Evolutionary conservation across 2,797 vertebrate genomes (phyloP), one percentile per base, ranked within the genome.

Genomic region (Numenius phaeopus): DNA sequence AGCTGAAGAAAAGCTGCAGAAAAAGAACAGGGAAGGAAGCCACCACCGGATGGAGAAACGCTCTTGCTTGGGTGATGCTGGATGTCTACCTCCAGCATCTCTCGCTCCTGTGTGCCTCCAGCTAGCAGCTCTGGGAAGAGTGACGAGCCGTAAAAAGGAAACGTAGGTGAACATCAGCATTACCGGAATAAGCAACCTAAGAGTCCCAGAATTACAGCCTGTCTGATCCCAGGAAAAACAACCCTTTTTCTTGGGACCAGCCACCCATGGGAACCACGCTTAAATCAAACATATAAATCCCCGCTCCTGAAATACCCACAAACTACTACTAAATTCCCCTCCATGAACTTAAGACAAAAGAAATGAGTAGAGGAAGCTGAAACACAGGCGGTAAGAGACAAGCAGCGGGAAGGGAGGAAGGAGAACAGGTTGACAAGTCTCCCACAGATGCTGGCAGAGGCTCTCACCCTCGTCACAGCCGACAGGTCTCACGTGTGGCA

Each of bases 41-140:
- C 23, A 40, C 14, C 32, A 49, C 5, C 4, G 4, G 12, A 6
- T 0, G 2, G 47, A 55, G 27, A 42, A 83, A 59, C 0, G 0
- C 11, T 75, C 10, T 47, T 39, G 32, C 11, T 11, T 22, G 27
- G 39, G 55, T 2, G 5, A 32, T 27, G 15, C 47, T 24, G 42
- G 22, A 14, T 72, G 16, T 18, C 66, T 32, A 11, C 40, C 34
- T 34, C 29, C 70, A 76, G 66, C 50, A n/a, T 6, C 44, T 85
- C 71, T 46, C 9, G 2, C 10, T 47, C 42, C 39, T 0, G 0
- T 10, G 10, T 8, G 46, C 39, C 18, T 54, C 49, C 47, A 50
- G 76, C n/a, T 24, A 30, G 44, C 47, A 70, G 55, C 1, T 2
- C 14, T 20, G 55, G 50, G 40, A 85, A 24, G 32, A 49, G 34